Evolutionary conservation across 2,888 invertebrate genomes (phyloP), one percentile per base, ranked within the genome.

Genomic region (Lacanobia oleracea): DNA sequence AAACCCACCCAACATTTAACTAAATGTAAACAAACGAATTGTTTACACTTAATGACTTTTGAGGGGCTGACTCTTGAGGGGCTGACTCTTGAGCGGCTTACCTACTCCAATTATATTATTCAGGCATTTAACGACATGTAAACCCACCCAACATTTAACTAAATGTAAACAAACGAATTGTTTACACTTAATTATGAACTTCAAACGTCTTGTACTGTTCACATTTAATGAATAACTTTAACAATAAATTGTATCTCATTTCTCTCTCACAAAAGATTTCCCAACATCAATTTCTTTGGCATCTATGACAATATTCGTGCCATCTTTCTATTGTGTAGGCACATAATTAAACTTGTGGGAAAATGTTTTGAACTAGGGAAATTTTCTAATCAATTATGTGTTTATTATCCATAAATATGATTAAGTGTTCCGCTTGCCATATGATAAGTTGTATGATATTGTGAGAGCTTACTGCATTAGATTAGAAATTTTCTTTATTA

Each of bases 381-480:
- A 45, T 18, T 18, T 23, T 40, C 12, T 66, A 54, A 71, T 71
- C 33, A 70, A 43, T n/a, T 43, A 27, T 40, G 9, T 33, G 43
- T 57, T 61, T 18, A n/a, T 33, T 51, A 50, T 51, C 23, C 23
- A 43, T 43, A n/a, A 23, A 48, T 67, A 37, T 21, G 6, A 53
- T 27, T 23, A 23, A 40, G 37, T 53, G 27, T 57, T 50, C 60
- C 67, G 64, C 56, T 64, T 75, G 45, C 56, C 50, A 75, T 67
- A 65, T n/a, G 75, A 67, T 67, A 61, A 50, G 48, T 37, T 40
- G 12, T 59, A 5, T 59, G 37, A 21, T 63, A 63, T 10, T 37
- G n/a, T 27, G 18, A 53, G 57, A 62, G 45, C 37, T 71, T 71
- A 71, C 3, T 50, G 50, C 14, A n/a, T 23, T 50, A 45, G 33